These are phyloP conservation scores for Telmatherina bonti DNA, from an alignment of 2,797 vertebrate species.

Conservation along the genomic window DNA sequence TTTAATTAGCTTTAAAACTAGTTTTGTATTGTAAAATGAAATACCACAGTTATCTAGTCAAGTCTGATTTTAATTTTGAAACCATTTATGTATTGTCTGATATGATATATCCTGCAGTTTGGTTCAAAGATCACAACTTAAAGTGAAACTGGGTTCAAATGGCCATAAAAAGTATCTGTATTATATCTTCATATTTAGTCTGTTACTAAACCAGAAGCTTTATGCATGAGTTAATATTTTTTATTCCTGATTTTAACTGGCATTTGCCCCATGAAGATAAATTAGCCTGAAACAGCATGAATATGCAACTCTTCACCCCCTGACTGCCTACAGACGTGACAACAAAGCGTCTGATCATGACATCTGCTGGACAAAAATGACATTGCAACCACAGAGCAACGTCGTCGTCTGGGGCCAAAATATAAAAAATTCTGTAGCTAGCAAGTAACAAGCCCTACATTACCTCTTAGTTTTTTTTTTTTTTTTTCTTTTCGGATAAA, in stretches of 20 bases:
- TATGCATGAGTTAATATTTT: neutral
- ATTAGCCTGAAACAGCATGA: constrained; percentile 27
- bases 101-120: neutral
- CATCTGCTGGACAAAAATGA: constrained; percentile 58
- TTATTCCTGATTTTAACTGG: constrained; percentile 18
- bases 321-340: constrained; percentile 4
- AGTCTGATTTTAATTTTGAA: neutral
- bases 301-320: constrained; percentile 14
- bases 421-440: neutral
- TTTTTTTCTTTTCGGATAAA: too few relatives aligned
- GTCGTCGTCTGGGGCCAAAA: neutral
- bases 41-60: neutral
- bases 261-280: constrained; percentile 28
- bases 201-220: constrained; percentile 30
- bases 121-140: neutral
- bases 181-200: neutral
- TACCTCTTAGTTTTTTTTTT: too few relatives aligned
- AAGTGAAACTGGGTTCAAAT: neutral
- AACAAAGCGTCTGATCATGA: constrained; percentile 39
- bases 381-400: neutral
- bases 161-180: neutral
- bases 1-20: neutral
- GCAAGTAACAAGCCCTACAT: neutral
- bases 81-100: neutral
- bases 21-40: neutral